Evolutionary conservation across 2,888 invertebrate genomes (phyloP), one percentile per base, ranked within the genome.

Genomic region (Drosophila melanosoma): DNA sequence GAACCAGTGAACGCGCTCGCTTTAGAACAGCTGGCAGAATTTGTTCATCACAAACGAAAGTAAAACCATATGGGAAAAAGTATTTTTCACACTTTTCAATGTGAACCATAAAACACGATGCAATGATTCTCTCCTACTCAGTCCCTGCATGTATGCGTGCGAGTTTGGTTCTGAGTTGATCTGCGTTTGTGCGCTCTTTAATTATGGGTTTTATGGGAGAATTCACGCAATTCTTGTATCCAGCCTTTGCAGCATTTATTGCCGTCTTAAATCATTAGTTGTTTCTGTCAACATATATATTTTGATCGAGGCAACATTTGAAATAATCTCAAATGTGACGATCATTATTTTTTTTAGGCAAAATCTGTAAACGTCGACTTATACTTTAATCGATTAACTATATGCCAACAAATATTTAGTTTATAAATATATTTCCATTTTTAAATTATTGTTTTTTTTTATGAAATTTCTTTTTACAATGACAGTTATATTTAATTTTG

Each of bases 11-110:
- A 6, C 10, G 33, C 36, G 53, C 15, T 36, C 60, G 35, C 51
- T 17, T 26, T 11, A 35, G 65, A 61, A 49, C 36, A 61, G 40
- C 33, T 57, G 36, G 4, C 23, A 81, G 77, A 81, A 76, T 58
- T 69, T 74, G 66, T 69, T 45, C 20, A 45, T 45, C 74, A 45
- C 72, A 69, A 73, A 83, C 75, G 86, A 88, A 85, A 88, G 86
- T 82, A 79, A 88, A 88, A 85, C 53, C 70, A 48, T 66, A 48
- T 23, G 26, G 45, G 66, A 20, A 66, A 66, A 72, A 59, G 51
- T 36, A 60, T 53, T 65, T 74, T 85, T 84, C 85, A 89, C 87
- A 84, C 85, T 84, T 84, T 84, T 73, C 71, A 84, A 57, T 69
- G 79, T 73, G 26, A n/a, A 29, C 12, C 15, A 85, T 85, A 89